phyloP scores from a whole-genome alignment of 2,113 vertebrate genomes.

The Capreolus pygargus region DNA sequence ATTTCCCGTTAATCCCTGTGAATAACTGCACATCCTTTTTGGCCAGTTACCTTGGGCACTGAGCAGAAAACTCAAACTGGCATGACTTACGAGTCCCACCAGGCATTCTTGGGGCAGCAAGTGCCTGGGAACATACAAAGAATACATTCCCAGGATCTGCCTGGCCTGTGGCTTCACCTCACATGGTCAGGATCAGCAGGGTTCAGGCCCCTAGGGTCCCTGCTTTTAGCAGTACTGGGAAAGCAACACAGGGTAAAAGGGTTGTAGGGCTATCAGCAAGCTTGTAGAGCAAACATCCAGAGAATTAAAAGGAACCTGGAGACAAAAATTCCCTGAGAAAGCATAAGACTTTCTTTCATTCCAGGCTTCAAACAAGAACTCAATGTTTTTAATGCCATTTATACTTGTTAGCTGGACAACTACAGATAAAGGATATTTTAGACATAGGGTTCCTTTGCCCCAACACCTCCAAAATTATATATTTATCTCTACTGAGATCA shows the following conservation, averaged over 20 bases:
- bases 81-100: constrained; percentile 11
- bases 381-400: neutral
- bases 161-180: constrained; percentile 52
- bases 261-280: neutral
- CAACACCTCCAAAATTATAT: neutral
- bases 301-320: neutral
- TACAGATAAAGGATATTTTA: neutral
- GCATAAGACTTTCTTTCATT: neutral
- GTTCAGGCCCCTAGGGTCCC: constrained; percentile 61
- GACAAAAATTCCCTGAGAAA: constrained; percentile 41
- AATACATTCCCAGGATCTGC: constrained; percentile 66
- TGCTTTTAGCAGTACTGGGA: constrained; percentile 66
- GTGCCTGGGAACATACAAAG: constrained; percentile 62
- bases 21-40: neutral
- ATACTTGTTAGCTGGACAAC: neutral
- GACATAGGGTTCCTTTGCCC: neutral
- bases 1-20: neutral
- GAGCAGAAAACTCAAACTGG: constrained; percentile 11
- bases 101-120: constrained; percentile 1
- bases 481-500: neutral
- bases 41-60: neutral
- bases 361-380: neutral
- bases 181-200: constrained; percentile 37
- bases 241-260: constrained; percentile 9
- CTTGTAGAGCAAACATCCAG: constrained; percentile 39